phyloP scores from a whole-genome alignment of 1,140 invertebrate genomes.

The Drosophila varians region DNA sequence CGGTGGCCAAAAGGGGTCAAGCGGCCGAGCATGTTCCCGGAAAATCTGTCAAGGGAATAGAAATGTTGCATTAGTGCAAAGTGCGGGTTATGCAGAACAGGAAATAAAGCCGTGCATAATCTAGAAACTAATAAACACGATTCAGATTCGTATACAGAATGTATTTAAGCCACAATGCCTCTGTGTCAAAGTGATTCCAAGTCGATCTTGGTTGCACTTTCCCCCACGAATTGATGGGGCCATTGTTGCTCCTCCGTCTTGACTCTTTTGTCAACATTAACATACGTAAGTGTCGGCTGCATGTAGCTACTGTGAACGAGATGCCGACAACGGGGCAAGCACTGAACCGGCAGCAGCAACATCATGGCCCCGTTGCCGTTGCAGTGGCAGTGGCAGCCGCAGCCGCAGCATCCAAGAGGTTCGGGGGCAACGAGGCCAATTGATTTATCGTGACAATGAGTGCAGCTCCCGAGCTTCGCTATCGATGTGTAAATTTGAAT shows the following conservation, averaged over 20 bases:
- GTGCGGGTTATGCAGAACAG: background rate
- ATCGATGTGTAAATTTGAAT: constrained; percentile 79
- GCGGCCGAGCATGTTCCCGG: constrained; percentile 55
- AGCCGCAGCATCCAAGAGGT: constrained; percentile 4
- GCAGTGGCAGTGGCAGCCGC: constrained; percentile 1
- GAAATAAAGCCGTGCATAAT: background rate
- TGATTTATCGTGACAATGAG: constrained; percentile 83
- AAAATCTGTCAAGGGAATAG: constrained; percentile 21
- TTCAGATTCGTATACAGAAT: no score
- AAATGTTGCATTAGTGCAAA: constrained; percentile 18
- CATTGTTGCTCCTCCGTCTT: constrained; percentile 41
- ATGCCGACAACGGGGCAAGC: constrained; percentile 23
- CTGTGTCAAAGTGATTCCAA: no score
- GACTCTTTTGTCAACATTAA: constrained; percentile 81
- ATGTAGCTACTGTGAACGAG: constrained; percentile 70
- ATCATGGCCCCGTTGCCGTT: constrained; percentile 9
- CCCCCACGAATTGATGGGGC: constrained; percentile 39
- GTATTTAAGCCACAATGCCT: no score
- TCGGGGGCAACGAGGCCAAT: constrained; percentile 69
- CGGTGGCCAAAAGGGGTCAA: constrained; percentile 61
- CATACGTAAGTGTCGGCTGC: constrained; percentile 81
- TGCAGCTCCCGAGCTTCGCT: constrained; percentile 52
- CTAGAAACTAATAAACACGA: background rate
- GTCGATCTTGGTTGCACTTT: constrained; percentile 39
- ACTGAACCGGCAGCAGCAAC: constrained; percentile 7